Base-by-base conservation (phyloP, 2,888 invertebrate genomes). In the Ectemnius continuus region DNA sequence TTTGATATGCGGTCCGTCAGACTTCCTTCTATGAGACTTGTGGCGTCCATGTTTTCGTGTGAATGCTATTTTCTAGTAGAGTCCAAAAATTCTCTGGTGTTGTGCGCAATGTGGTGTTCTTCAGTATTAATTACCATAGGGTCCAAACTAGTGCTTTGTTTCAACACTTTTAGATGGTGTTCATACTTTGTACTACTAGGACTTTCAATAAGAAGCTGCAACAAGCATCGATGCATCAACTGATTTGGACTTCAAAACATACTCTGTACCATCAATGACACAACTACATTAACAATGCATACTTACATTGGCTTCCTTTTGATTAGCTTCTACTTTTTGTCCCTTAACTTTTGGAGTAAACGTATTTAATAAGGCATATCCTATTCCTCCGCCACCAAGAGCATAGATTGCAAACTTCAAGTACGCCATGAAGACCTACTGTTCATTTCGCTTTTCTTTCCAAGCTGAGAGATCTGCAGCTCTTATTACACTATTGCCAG, bases 281-380 rank as follows among this genome's bases (percentile, higher is more conserved):
- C n/a, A 14, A 11, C 52, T 36, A 36, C 1, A 1, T 8, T 36
- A 11, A 36, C 36, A 36, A 57, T 26, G 57, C 8, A 20, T 13
- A 16, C 26, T 23, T 61, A 26, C 23, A n/a, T 60, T n/a, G 58
- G 57, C 23, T 23, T 61, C n/a, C 5, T 56, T 2, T 14, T 59
- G 14, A 58, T 59, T 8, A 58, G 68, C 65, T 52, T 18, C 23
- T 11, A 67, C 60, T 60, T 60, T 80, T 62, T 81, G 36, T 36
- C 36, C 36, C 6, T 36, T 87, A 85, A 92, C 92, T 87, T 58
- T 93, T 85, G 91, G 93, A 86, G 91, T 91, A 85, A 93, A 92
- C 86, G 93, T 85, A 87, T 92, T 88, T 91, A 94, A 92, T 73
- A 95, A 91, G 81, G 91, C 91, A 88, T 93, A 95, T 82, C 94